Conservation (phyloP, 1,140 invertebrate species). For the Drusus annulatus region DNA sequence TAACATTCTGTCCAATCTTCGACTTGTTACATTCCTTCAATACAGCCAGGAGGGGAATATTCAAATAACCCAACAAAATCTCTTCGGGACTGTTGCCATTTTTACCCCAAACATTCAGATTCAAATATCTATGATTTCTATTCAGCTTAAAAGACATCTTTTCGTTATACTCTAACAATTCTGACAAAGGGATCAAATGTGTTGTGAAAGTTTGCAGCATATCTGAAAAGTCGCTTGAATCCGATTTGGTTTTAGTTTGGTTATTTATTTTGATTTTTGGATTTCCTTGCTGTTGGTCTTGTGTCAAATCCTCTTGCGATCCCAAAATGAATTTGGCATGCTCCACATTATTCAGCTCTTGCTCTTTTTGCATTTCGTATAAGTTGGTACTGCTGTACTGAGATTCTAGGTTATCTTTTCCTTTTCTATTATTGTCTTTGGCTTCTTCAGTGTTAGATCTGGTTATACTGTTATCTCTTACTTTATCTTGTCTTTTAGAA, state of each 20-base stretch:
- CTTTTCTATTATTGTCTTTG: slow-evolving; percentile 60
- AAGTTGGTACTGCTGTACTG: slow-evolving; percentile 7
- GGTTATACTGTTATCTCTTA: slow-evolving; percentile 18
- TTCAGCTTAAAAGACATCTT: slow-evolving; percentile 80
- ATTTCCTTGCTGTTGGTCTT: slow-evolving; percentile 41
- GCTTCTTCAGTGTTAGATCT: slow-evolving; percentile 65
- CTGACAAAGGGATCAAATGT: slow-evolving; percentile 65
- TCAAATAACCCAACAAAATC: slow-evolving; percentile 83
- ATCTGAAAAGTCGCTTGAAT: slow-evolving; percentile 64
- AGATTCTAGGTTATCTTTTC: slow-evolving; percentile 6
- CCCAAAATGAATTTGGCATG: slow-evolving; percentile 26
- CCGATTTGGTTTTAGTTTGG: slow-evolving; percentile 32
- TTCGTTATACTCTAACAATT: slow-evolving; percentile 82
- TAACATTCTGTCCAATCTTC: slow-evolving; percentile 84
- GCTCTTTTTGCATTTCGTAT: slow-evolving; percentile 52
- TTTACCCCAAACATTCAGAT: slow-evolving; percentile 87
- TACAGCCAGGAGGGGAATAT: slow-evolving; percentile 83
- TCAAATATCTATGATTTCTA: slow-evolving; percentile 82
- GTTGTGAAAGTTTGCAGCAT: slow-evolving; percentile 71
- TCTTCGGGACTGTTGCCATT: slow-evolving; percentile 72
- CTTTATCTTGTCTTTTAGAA: slow-evolving; percentile 60
- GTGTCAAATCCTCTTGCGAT: slow-evolving; percentile 21
- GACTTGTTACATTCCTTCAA: slow-evolving; percentile 85
- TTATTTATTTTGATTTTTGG: slow-evolving; percentile 37
- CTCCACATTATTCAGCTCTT: slow-evolving; percentile 62